phyloP scores from a whole-genome alignment of 2,888 invertebrate species.

The Chromoteleia sp. region DNA sequence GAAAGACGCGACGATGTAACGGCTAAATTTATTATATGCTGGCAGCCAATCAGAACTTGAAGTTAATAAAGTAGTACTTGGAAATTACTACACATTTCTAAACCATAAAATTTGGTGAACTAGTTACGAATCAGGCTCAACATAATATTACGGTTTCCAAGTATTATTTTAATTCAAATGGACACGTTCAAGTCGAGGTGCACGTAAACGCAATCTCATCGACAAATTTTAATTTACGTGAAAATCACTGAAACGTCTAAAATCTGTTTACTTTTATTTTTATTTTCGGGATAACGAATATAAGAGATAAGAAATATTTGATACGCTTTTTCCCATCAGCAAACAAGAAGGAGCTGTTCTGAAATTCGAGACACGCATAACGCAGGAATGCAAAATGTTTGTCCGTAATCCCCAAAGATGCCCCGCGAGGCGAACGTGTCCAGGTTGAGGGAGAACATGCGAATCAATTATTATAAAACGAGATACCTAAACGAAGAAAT shows the following conservation, averaged over 20 bases:
- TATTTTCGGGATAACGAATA: constrained; percentile 2
- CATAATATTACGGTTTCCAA: constrained; percentile 38
- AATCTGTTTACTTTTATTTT: not conserved
- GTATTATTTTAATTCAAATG: constrained; percentile 52
- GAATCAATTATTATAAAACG: constrained; percentile 69
- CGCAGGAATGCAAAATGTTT: constrained; percentile 66
- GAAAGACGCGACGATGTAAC: constrained; percentile 59
- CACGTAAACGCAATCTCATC: not conserved
- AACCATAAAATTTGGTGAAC: constrained; percentile 2
- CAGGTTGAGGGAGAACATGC: constrained; percentile 51
- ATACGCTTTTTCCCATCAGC: constrained; percentile 62
- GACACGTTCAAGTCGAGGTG: constrained; percentile 57
- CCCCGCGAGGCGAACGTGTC: constrained; percentile 65
- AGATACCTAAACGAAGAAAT: constrained; percentile 61
- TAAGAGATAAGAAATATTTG: constrained; percentile 33
- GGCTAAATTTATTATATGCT: constrained; percentile 54
- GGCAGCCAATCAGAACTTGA: constrained; percentile 45
- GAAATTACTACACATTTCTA: constrained; percentile 24
- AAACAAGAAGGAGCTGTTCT: constrained; percentile 49
- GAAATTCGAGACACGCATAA: constrained; percentile 68
- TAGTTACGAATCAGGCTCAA: constrained; percentile 6
- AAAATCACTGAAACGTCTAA: constrained; percentile 3
- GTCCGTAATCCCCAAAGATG: constrained; percentile 50
- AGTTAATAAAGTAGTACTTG: constrained; percentile 53
- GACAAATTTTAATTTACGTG: constrained; percentile 7